Evolutionary conservation across 1,140 invertebrate species (phyloP).

Genomic region (Plodia interpunctella): DNA sequence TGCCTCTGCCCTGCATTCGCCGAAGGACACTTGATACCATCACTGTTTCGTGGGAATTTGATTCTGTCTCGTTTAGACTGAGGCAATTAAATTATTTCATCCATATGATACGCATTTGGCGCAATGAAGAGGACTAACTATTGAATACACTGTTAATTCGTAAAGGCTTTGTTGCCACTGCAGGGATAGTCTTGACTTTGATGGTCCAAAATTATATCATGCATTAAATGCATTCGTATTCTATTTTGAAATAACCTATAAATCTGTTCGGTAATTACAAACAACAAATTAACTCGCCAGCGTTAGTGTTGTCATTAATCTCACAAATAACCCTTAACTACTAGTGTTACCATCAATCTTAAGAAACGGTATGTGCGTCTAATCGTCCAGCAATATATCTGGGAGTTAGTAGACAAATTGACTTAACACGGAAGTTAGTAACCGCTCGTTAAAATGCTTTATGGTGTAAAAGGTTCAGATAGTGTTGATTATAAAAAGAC

Average conservation of each 20-base stretch:
- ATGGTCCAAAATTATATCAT: too few relatives aligned
- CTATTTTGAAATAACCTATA: background rate
- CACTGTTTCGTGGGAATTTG: too few relatives aligned
- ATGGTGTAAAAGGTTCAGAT: background rate
- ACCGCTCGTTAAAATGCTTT: background rate
- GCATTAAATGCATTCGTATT: too few relatives aligned
- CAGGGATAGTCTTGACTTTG: too few relatives aligned
- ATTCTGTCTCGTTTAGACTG: too few relatives aligned
- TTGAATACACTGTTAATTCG: too few relatives aligned
- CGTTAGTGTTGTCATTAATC: background rate
- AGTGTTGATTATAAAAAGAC: background rate
- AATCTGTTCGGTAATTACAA: background rate
- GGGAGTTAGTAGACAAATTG: background rate
- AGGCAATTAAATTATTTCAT: too few relatives aligned
- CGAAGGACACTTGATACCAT: too few relatives aligned
- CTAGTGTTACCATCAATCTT: background rate
- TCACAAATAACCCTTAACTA: constrained; percentile 5
- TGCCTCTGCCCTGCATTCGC: too few relatives aligned
- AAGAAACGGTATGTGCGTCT: background rate
- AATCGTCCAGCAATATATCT: background rate
- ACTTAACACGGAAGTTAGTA: background rate
- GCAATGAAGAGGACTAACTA: too few relatives aligned
- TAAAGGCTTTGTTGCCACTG: too few relatives aligned
- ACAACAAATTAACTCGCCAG: background rate
- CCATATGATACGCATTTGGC: too few relatives aligned